These are phyloP conservation scores for Pseudopleuronectes americanus DNA, from an alignment of 2,797 vertebrate genomes.

Conservation along the genomic window DNA sequence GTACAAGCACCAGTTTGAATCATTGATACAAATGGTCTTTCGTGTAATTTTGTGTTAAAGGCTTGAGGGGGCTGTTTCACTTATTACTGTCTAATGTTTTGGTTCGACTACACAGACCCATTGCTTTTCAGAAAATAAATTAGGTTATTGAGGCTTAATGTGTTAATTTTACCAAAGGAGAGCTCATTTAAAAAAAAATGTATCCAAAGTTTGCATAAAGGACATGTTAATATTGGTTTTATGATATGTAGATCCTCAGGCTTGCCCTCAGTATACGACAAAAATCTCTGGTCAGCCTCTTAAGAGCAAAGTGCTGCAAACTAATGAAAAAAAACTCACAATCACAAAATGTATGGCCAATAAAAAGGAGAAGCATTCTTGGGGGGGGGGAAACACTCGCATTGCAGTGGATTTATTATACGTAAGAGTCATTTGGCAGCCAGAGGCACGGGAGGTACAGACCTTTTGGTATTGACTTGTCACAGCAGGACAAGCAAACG, in stretches of 20 bases:
- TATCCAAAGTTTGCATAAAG: not conserved
- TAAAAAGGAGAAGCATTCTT: not conserved
- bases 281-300: slow-evolving; percentile 14
- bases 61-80: no score
- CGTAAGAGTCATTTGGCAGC: slow-evolving; percentile 23
- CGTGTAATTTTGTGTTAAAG: no score
- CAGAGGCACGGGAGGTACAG: slow-evolving; percentile 12
- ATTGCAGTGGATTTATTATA: slow-evolving; percentile 27
- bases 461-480: slow-evolving; percentile 29
- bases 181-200: no score
- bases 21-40: no score
- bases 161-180: no score
- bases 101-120: no score
- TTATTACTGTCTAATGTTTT: no score
- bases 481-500: slow-evolving; percentile 20
- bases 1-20: no score
- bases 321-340: slow-evolving; percentile 33
- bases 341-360: slow-evolving; percentile 17
- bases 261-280: slow-evolving; percentile 14
- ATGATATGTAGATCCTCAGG: not conserved
- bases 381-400: not conserved
- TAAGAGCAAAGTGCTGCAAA: slow-evolving; percentile 15
- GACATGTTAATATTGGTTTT: no score
- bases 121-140: no score
- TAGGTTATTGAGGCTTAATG: no score